Percentiles rank a stretch among this genome's conserved stretches.
Evolutionary conservation across 1,140 invertebrate genomes (phyloP).

Genomic region (Solenopsis fugax): DNA sequence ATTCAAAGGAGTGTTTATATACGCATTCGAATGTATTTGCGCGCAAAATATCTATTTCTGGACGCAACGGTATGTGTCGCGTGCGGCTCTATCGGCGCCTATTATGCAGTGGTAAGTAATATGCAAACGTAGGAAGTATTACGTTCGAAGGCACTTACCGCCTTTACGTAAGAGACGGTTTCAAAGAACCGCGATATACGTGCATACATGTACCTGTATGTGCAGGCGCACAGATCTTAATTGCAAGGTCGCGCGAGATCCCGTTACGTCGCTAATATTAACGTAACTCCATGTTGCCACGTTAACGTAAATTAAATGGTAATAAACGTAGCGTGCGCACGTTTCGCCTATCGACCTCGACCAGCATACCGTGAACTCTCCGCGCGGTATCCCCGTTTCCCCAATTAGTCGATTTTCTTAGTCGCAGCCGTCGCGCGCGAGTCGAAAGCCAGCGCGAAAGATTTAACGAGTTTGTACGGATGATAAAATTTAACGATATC

Average conservation of each 20-base stretch:
- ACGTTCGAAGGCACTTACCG: slow-evolving; percentile 36
- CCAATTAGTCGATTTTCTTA: slow-evolving; percentile 11
- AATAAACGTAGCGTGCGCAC: slow-evolving; percentile 25
- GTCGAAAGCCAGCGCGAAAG: background rate
- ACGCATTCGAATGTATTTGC: background rate
- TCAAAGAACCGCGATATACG: slow-evolving; percentile 23
- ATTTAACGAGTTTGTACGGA: too few species aligned
- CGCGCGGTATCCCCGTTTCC: background rate
- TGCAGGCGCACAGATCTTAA: slow-evolving; percentile 29
- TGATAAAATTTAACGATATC: too few species aligned
- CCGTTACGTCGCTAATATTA: slow-evolving; percentile 42
- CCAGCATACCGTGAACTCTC: background rate
- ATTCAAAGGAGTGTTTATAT: background rate
- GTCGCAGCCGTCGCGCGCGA: background rate
- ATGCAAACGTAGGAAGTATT: slow-evolving; percentile 59
- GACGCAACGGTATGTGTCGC: slow-evolving; percentile 28
- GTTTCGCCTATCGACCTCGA: slow-evolving; percentile 32
- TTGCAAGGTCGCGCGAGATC: slow-evolving; percentile 52
- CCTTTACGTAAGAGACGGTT: slow-evolving; percentile 54
- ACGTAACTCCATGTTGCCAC: background rate
- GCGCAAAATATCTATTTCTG: slow-evolving; percentile 11
- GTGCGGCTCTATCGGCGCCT: slow-evolving; percentile 26
- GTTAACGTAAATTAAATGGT: slow-evolving; percentile 50
- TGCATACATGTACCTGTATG: background rate
- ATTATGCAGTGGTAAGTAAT: slow-evolving; percentile 55